A percentile compares a stretch with the other conserved stretches of the same genome.
These are phyloP conservation scores for Cichlasoma orientale DNA, from an alignment of 2,797 vertebrate genomes.

Conservation along the genomic window DNA sequence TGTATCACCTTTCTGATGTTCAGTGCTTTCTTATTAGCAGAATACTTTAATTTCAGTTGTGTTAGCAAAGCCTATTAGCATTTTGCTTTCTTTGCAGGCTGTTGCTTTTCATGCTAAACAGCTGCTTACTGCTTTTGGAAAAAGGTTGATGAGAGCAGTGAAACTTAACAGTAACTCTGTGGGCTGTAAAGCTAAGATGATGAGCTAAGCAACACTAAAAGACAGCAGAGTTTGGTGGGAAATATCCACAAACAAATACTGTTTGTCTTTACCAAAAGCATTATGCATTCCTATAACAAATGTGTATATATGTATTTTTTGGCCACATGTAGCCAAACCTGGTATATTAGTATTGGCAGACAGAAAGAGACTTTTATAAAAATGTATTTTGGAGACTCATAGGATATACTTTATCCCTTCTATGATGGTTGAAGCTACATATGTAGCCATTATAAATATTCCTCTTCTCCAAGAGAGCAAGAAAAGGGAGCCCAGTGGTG, in stretches of 20 bases:
- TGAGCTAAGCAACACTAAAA: background rate
- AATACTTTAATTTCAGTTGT: background rate
- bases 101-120: background rate
- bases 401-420: background rate
- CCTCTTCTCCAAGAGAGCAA: background rate
- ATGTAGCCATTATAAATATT: background rate
- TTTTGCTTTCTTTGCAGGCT: background rate
- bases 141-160: background rate
- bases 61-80: background rate
- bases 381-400: background rate
- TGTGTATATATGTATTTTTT: background rate
- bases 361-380: background rate
- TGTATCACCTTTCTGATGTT: constrained; percentile 26
- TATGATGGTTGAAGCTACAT: background rate
- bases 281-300: background rate
- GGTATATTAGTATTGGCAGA: background rate
- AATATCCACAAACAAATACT: background rate
- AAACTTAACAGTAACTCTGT: background rate
- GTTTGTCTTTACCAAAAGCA: background rate
- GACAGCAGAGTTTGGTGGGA: background rate
- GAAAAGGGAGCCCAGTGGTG: background rate
- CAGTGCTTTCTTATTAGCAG: background rate
- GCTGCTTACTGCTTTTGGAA: background rate
- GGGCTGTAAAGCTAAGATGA: background rate
- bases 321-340: background rate